A percentile compares a stretch with the other conserved stretches of the same genome.
phyloP scores from a whole-genome alignment of 2,113 vertebrate genomes.

The Notechis scutatus region DNA sequence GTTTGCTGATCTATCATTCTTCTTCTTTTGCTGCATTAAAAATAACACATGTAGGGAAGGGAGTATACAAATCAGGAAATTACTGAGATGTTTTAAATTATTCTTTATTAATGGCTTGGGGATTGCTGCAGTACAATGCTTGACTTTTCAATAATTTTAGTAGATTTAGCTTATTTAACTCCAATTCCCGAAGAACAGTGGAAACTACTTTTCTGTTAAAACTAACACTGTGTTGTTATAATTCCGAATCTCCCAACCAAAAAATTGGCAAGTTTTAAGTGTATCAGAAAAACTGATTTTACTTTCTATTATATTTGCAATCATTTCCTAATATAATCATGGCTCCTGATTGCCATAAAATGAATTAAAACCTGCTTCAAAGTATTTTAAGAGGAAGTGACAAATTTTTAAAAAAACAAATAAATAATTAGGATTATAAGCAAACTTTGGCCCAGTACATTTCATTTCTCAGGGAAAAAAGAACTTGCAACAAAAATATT shows the following conservation, averaged over 20 bases:
- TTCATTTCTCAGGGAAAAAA: conserved; percentile 5
- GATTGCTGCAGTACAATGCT: background rate
- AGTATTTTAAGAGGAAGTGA: background rate
- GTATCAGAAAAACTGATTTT: background rate
- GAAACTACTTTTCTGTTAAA: background rate
- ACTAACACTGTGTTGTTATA: background rate
- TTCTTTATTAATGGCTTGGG: background rate
- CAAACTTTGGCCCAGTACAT: background rate
- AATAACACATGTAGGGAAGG: conserved; percentile 73
- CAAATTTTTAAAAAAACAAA: background rate
- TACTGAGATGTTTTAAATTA: conserved; percentile 8
- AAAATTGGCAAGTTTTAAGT: background rate
- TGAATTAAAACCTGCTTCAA: background rate
- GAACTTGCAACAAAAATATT: background rate
- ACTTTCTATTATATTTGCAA: background rate
- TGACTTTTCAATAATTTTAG: background rate
- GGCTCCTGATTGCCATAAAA: background rate
- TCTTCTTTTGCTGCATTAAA: conserved; percentile 99
- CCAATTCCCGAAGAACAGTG: background rate
- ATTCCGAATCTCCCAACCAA: background rate
- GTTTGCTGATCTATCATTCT: conserved; percentile 95
- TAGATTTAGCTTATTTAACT: background rate
- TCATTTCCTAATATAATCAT: background rate
- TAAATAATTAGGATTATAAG: background rate
- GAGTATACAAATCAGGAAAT: conserved; percentile 56